Evolutionary conservation across 64 coral and sea anemone genomes (phyloP), one percentile per base, ranked within the genome.

Genomic region (Pocillopora verrucosa): DNA sequence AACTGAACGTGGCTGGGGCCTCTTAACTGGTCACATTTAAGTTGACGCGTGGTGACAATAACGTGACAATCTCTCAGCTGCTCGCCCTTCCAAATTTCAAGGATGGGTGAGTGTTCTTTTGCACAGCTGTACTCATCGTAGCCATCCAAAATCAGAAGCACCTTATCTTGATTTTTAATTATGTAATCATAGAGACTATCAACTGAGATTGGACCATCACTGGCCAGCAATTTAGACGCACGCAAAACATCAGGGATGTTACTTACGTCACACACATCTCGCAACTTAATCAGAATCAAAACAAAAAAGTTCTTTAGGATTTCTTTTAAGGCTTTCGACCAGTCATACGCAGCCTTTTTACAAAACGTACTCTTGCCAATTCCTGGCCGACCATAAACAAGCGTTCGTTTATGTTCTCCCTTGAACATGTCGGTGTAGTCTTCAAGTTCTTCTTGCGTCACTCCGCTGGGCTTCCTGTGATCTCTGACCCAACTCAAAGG

Each of bases 61-160:
- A 84, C 89, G 84, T 62, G 3, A 36, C 80, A 76, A 26, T 56
- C 63, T 37, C 22, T 51, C 12, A 91, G 73, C 14, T 15, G 51
- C 16, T 1, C 13, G 51, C 78, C 34, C 13, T 70, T 14, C 34
- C 82, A 45, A 22, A 91, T 60, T 0, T 69, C 57, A 58, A 86
- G 35, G 15, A 92, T 30, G 9, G 41, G 72, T 19, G 58, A 77
- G 11, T 12, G 7, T 59, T 59, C 5, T 67, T 12, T 34, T 1
- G 73, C 60, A n/a, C 17, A 19, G 65, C 37, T n/a, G 73, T 91
- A 91, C 34, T 91, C 80, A 51, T 90, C 89, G 11, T 61, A 78
- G 34, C 82, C 90, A 77, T 86, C 90, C 15, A 92, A 56, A 16
- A 79, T n/a, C 16, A 86, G 26, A 60, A 92, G 56, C 0, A 92